Base-by-base conservation (phyloP, 2,113 vertebrate genomes). In the Nesospiza acunhae region DNA sequence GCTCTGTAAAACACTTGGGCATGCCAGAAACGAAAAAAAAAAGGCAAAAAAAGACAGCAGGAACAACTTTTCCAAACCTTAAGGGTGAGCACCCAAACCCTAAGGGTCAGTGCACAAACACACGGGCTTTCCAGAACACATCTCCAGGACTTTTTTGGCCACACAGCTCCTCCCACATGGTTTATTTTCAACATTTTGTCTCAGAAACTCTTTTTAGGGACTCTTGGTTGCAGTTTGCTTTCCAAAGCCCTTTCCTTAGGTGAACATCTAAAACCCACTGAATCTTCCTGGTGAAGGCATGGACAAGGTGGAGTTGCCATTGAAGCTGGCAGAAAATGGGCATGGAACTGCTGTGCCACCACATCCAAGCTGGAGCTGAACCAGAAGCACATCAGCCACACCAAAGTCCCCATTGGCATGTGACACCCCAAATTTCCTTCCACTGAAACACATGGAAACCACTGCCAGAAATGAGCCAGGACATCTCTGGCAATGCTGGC, bases 351-450 rank as follows among this genome's bases (percentile, higher is more conserved):
- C 27, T 13, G 39, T 59, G 62, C 79, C 68, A 41, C 22, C 30
- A 4, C 4, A 2, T 49, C 87, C 84, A 74, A 30, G 46, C 78
- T 21, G 50, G 3, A 8, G 16, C 46, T 72, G 30, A 63, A 63
- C 72, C 13, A 4, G 47, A 75, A 75, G 23, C 53, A 33, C 1
- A 4, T 27, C 63, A 55, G 49, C 53, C 72, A 63, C 37, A 9
- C 0, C 0, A 52, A 81, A 31, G 30, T 33, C 49, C n/a, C 37
- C 3, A 1, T 0, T 8, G 12, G 37, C 27, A 47, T 0, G 6
- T 1, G 8, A 60, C 3, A 10, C 20, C n/a, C 63, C 5, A 3
- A 59, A 84, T 52, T 80, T 39, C 87, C 53, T 69, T 47, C 77
- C 63, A 77, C 39, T 24, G 15, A 74, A 75, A 39, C 50, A 50